A percentile compares a stretch with the other conserved stretches of the same genome.
Conservation (phyloP, 2,797 vertebrate genomes). For the Bradypus variegatus region DNA sequence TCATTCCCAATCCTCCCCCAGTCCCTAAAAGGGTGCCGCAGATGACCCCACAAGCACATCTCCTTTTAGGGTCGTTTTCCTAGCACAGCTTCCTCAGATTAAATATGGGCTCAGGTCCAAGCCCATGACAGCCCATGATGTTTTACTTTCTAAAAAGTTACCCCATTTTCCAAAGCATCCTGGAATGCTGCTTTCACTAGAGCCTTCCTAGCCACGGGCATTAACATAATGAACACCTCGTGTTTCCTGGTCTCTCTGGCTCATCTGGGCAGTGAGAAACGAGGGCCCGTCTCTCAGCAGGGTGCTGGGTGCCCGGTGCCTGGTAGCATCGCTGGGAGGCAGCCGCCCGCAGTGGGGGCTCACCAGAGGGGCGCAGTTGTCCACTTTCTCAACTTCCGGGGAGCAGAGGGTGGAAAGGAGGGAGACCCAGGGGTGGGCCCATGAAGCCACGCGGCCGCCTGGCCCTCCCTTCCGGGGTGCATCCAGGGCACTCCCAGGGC, state of each 20-base stretch:
- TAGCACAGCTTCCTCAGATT: too few relatives aligned
- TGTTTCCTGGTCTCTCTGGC: not conserved
- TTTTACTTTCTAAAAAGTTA: not conserved
- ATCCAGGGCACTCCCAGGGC: not conserved
- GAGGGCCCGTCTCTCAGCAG: too few relatives aligned
- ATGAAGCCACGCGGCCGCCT: accelerated
- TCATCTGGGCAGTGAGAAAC: too few relatives aligned
- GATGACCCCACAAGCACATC: accelerated
- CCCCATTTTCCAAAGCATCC: not conserved
- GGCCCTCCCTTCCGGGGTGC: accelerated
- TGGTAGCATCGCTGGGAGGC: too few relatives aligned
- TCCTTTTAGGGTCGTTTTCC: not conserved
- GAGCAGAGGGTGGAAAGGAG: not conserved
- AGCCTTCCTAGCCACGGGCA: accelerated
- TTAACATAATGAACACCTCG: not conserved
- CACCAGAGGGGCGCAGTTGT: not conserved
- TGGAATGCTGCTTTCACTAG: accelerated
- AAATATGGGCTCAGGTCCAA: not conserved
- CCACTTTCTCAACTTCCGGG: too few relatives aligned
- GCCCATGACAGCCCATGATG: accelerated
- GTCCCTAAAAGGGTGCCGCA: not conserved
- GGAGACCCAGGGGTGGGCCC: not conserved
- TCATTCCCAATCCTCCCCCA: not conserved
- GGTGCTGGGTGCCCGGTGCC: too few relatives aligned
- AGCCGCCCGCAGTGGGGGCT: not conserved